Base-by-base conservation (phyloP, 1,140 invertebrate genomes). In the Drusus annulatus region DNA sequence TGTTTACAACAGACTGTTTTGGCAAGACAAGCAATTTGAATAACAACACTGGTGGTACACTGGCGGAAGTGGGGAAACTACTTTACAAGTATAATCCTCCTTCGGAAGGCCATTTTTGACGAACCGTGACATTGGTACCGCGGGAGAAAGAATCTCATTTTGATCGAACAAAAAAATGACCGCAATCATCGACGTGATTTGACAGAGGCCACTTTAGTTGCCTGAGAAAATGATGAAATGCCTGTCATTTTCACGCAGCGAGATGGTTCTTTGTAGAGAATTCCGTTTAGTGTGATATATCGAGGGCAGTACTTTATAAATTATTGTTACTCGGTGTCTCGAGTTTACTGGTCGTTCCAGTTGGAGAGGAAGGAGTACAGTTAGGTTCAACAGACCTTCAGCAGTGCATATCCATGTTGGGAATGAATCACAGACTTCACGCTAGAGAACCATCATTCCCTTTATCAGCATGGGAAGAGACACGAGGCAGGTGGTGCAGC, bases 331-430 rank as follows among this genome's bases (percentile, higher is more conserved):
- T 45, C 13, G 63, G 63, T 36, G 63, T 28, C 31, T 68, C 63
- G 31, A 68, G 63, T 17, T 68, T 31, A 45, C 23, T 31, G 28
- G 28, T 68, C 63, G 28, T n/a, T 68, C 63, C 17, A 36, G 63
- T 45, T 36, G 16, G 5, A 36, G 68, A 71, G 68, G 50, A 71
- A 23, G 8, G 21, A 51, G 17, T 52, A 71, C 81, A 80, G 81
- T 83, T 83, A 80, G 81, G 81, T 83, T 83, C 81, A 83, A 83
- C 81, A 83, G 65, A 78, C 81, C 79, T 80, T 69, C 81, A 83
- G 63, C 81, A 74, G 81, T 80, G 81, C 81, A 83, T 83, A 78
- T 83, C 81, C 81, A 83, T 78, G 71, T 80, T 83, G 81, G 81
- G 81, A 83, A 78, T 51, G 60, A 78, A 28, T 65, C 28, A 68